A percentile compares a stretch with the other conserved stretches of the same genome.
Evolutionary conservation across 2,113 vertebrate genomes (phyloP).

Genomic region (Romanogobio albipinnatus): DNA sequence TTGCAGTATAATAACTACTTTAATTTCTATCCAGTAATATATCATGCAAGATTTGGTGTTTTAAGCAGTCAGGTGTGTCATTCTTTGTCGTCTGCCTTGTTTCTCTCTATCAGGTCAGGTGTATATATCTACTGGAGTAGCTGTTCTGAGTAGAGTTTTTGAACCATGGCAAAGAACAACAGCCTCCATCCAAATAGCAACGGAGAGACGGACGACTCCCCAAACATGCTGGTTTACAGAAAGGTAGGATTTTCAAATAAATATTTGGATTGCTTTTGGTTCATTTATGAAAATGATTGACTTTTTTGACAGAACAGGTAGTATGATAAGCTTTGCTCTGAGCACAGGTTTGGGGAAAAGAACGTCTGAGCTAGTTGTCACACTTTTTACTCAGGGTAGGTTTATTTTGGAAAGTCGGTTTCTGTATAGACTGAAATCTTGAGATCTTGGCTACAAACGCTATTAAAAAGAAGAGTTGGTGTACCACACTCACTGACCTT

Average conservation of each 20-base stretch:
- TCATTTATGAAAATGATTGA: background rate
- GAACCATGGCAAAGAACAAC: conserved; percentile 96
- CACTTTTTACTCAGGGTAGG: background rate
- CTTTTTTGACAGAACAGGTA: background rate
- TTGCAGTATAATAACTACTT: background rate
- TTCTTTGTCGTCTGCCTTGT: background rate
- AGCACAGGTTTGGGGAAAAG: background rate
- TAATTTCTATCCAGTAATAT: background rate
- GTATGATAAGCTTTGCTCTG: background rate
- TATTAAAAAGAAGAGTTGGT: background rate
- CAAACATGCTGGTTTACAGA: conserved; percentile 97
- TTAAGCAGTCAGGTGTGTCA: background rate
- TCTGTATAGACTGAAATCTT: background rate
- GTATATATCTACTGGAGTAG: conserved; percentile 48
- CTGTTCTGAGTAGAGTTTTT: conserved; percentile 50
- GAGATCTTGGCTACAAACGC: background rate
- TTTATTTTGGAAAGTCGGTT: background rate
- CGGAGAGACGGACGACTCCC: conserved; percentile 92
- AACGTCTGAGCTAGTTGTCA: background rate
- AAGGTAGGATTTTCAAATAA: conserved; percentile 83
- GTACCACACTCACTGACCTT: background rate
- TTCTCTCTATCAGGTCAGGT: conserved; percentile 42
- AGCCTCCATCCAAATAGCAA: conserved; percentile 90
- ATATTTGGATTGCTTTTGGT: background rate
- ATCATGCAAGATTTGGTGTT: background rate